Evolutionary conservation across 2,113 vertebrate genomes (phyloP), one percentile per base, ranked within the genome.

Genomic region (Pao palembangensis): DNA sequence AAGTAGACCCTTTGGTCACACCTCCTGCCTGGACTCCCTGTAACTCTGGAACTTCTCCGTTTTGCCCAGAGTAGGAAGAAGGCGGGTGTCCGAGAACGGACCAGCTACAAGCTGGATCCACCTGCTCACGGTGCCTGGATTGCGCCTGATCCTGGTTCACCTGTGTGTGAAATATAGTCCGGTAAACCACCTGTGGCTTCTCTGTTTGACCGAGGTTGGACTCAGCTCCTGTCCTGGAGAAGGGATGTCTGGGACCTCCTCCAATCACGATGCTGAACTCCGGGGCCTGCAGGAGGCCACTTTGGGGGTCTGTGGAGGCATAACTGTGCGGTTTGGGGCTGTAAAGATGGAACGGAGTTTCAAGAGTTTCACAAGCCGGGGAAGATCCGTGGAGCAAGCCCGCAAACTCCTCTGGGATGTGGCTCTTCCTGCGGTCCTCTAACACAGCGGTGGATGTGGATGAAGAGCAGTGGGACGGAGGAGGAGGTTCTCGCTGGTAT

Each of bases 311-410:
- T 13, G 81, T 57, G 3, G 81, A 58, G 28, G 79, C 50, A 52
- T 85, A 78, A 55, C 88, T 89, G 23, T 69, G 88, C 56, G 78
- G 70, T 87, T 92, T 93, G 55, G 82, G 71, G 75, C 85, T 83
- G 78, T 98, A 98, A 8, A 98, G 92, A 69, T 96, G 94, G 76
- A 93, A 93, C 10, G 94, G 95, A 21, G 95, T 96, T 55, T 96
- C 94, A 1, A 94, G 96, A 17, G 91, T 93, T 79, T 98, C 95
- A 70, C 92, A 98, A 0, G 93, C 93, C 23, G 96, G 96, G 42
- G 96, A 98, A 0, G 95, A 98, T 50, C 96, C 96, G 78, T 98
- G 96, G 46, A 98, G 94, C 8, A 98, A 92, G 72, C 96, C 96
- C 20, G 93, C 95, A 74, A 98, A 98, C 81, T 96, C 93, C 61